Base-by-base conservation (phyloP, 2,888 invertebrate species). In the Pristionchus exspectatus region DNA sequence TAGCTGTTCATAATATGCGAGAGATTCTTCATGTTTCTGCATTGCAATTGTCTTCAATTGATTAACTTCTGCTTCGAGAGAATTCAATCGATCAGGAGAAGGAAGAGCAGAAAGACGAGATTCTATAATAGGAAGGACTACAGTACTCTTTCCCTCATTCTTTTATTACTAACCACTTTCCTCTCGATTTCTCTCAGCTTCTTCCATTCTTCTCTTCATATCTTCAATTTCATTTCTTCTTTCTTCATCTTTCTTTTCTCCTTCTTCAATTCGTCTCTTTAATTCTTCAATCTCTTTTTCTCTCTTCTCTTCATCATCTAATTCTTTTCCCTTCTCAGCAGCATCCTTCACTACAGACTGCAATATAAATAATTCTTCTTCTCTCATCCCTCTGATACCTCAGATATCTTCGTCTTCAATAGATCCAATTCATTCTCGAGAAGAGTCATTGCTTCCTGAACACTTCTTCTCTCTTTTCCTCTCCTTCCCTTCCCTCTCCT, bases 11-110 rank as follows among this genome's bases (percentile, higher is more conserved):
- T 92, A 92, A 85, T 92, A 92, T 54, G 88, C 90, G 21, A 92
- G 90, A 50, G 88, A 90, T 87, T 93, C 92, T 2, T 90, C 91
- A 87, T 92, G 92, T 74, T 92, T 91, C 86, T 90, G 88, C 44
- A 74, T 81, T 24, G 86, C 88, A 54, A 90, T 74, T 63, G 88
- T 56, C 72, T 56, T 72, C 88, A 88, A 33, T 56, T 88, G 74
- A 30, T 50, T 56, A 21, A 38, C 63, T 74, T 88, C 88, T 54
- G 50, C 74, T 74, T 88, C 88, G 50, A 74, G 33, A 27, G 84
- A 56, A 59, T 54, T 30, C 56, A 59, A 18, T 84, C 56, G 59
- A 54, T 54, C 59, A 56, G 21, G 54, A 30, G 84, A n/a, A 21
- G 81, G 30, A 59, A 84, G 56, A 54, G 84, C 27, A 18, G 84